Evolutionary conservation across 2,888 invertebrate species (phyloP), one percentile per base, ranked within the genome.

Genomic region (Conchocele bisecta): DNA sequence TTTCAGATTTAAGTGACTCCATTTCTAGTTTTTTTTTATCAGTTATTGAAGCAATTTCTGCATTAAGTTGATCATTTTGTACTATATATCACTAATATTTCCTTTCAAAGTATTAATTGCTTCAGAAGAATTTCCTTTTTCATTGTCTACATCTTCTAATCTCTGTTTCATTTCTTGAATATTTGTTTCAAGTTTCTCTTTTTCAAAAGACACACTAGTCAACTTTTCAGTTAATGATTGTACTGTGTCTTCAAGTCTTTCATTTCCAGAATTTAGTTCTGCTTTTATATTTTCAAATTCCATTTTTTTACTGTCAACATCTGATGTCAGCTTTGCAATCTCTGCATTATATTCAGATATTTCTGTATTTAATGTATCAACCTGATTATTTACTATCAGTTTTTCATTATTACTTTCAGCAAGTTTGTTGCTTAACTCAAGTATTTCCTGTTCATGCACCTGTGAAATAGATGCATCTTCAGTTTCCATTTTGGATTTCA

Each of bases 401-500:
- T 67, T 74, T 61, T 75, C 75, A 48, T 39, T 39, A 20, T 57
- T 57, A 26, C 75, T 44, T 28, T 46, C 50, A 37, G 68, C 65
- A 50, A 73, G 35, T 15, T 61, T 44, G 24, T 58, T 28, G 20
- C 56, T 72, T 20, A 76, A 28, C 42, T 66, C 57, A 20, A 33
- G 31, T 3, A 77, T 50, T 65, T 77, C 77, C 15, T 65, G 56
- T 57, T 74, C 71, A 51, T 71, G 74, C 22, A 71, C 48, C 33
- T 70, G 37, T 37, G 79, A 57, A 13, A 64, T n/a, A 20, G 75
- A 74, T 15, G 71, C 66, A 41, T 74, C 79, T 37, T 82, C 61
- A 64, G 41, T 28, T 64, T 78, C 72, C 39, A 75, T 41, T 50
- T 76, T 69, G 59, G 79, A 79, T 64, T 81, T 77, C 28, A 85